Percentiles rank a stretch among this genome's conserved stretches.
Conservation (phyloP, 2,113 vertebrate species). For the Cromileptes altivelis region DNA sequence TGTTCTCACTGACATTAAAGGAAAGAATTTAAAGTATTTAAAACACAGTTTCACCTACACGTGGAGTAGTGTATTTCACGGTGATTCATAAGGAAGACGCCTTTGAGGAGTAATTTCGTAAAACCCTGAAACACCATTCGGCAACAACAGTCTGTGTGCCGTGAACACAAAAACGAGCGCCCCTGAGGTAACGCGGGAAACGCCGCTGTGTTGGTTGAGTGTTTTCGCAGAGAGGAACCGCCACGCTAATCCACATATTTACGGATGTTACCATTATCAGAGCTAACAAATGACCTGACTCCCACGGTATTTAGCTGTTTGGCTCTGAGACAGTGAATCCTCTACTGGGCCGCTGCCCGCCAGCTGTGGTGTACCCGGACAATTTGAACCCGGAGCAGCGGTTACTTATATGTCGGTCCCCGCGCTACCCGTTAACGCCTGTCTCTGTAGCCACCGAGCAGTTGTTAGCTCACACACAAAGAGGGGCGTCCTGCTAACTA, state of each 20-base stretch:
- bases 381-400: neutral
- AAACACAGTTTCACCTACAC: accelerated
- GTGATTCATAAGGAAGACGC: accelerated
- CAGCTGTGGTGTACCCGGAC: neutral
- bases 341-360: neutral
- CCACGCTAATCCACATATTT: slow-evolving; percentile 15
- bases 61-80: accelerated
- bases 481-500: slow-evolving; percentile 24
- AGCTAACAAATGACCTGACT: neutral
- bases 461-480: slow-evolving; percentile 69
- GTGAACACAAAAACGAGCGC: slow-evolving; percentile 43
- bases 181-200: slow-evolving; percentile 75
- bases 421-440: slow-evolving; percentile 14
- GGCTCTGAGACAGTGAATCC: neutral
- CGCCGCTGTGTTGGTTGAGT: slow-evolving; percentile 46
- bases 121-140: neutral
- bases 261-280: neutral
- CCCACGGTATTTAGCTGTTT: neutral
- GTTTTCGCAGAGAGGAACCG: slow-evolving; percentile 19
- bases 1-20: neutral
- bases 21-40: neutral
- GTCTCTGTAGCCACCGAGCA: slow-evolving; percentile 42
- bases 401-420: slow-evolving; percentile 35
- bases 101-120: neutral
- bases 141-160: neutral